These are phyloP conservation scores for Malurus splendens DNA, from an alignment of 2,797 vertebrate species.

Conservation along the genomic window DNA sequence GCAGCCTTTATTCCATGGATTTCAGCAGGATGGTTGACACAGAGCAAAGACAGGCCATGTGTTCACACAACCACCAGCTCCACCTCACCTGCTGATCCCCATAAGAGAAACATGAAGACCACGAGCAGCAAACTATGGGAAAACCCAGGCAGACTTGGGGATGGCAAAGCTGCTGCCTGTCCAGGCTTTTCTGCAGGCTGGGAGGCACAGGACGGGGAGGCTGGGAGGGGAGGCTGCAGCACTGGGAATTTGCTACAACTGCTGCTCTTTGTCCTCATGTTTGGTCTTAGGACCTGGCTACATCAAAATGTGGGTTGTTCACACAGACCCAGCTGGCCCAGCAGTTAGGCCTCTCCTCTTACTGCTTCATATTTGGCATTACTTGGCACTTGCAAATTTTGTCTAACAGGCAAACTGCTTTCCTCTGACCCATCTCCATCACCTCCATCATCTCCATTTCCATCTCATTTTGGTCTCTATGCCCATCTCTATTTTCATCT, in stretches of 20 bases:
- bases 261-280: neutral
- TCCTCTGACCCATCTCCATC: neutral
- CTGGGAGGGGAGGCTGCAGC: neutral
- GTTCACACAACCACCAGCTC: neutral
- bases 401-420: neutral
- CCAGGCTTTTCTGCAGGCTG: neutral
- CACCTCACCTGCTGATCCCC: neutral
- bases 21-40: neutral
- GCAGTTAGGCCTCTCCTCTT: neutral
- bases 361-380: neutral
- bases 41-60: neutral
- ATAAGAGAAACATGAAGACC: neutral
- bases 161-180: neutral
- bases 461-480: neutral
- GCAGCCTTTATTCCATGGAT: neutral
- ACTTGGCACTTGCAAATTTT: neutral
- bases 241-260: neutral
- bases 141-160: neutral
- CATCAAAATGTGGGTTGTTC: neutral
- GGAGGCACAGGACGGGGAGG: neutral
- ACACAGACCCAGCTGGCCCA: neutral
- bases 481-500: neutral
- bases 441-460: neutral
- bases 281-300: neutral
- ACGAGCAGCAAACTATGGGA: neutral